These are phyloP conservation scores for Xylophagus ater DNA, from an alignment of 2,888 invertebrate genomes.

Conservation along the genomic window DNA sequence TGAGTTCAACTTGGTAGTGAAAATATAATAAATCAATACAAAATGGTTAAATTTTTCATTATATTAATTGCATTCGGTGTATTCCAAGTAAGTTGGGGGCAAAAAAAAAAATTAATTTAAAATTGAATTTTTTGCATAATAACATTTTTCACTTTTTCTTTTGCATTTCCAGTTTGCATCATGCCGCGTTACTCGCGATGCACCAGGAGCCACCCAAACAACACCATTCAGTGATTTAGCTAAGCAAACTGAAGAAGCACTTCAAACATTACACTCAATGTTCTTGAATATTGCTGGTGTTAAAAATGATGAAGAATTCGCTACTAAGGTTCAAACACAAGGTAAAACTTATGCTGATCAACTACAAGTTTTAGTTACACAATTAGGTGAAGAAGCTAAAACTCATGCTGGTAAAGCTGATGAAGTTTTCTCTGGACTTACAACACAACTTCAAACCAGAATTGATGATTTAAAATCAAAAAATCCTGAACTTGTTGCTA, in stretches of 20 bases:
- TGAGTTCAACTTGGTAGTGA: no score
- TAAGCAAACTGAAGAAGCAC: slow-evolving; percentile 13
- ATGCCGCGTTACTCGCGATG: slow-evolving; percentile 6
- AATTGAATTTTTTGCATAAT: not conserved
- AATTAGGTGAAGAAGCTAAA: slow-evolving; percentile 11
- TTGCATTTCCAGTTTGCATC: slow-evolving; percentile 5
- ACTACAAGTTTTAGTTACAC: slow-evolving; percentile 8
- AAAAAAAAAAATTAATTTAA: no score
- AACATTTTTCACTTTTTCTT: not conserved
- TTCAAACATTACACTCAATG: slow-evolving; percentile 10
- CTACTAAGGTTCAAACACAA: slow-evolving; percentile 6
- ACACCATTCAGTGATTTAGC: slow-evolving; percentile 6
- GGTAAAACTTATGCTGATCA: slow-evolving; percentile 12
- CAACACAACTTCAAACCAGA: slow-evolving; percentile 3
- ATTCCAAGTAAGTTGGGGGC: slow-evolving; percentile 1
- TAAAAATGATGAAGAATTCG: slow-evolving; percentile 11
- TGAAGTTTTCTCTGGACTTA: slow-evolving; percentile 7
- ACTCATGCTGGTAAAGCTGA: slow-evolving; percentile 12
- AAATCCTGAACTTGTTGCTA: slow-evolving; percentile 9
- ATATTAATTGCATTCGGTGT: not conserved
- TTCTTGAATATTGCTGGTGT: slow-evolving; percentile 14
- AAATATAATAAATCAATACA: no score
- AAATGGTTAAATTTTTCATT: slow-evolving; percentile 4
- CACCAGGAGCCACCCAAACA: slow-evolving; percentile 4
- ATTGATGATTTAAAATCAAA: slow-evolving; percentile 9